Base-by-base conservation (phyloP, 2,888 invertebrate species). In the Papilio demoleus region DNA sequence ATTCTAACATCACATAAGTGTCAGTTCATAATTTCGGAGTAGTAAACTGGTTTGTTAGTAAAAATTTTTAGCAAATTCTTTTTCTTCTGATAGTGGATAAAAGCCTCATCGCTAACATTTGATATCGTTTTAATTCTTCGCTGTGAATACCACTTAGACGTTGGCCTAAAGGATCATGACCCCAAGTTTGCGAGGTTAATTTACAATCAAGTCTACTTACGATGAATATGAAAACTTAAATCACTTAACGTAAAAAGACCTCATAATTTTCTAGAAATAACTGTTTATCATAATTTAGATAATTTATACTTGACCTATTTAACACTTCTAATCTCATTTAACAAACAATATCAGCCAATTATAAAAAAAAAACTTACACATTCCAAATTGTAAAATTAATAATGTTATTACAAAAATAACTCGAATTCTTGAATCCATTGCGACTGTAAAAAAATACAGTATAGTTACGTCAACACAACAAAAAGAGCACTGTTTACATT, bases 271-370 rank as follows among this genome's bases (percentile, higher is more conserved):
- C 4, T 27, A 42, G n/a, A 61, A n/a, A 61, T 40, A 60, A 8
- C 34, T 34, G 11, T 34, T 34, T 34, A 38, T 61, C 40, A 42
- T 9, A 42, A 36, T 50, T 31, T 1, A 31, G 64, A 68, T 69
- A 53, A 53, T 34, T 14, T 22, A 42, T 50, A 47, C 61, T 69
- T 69, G 65, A 69, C 65, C 65, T 56, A n/a, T 69, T 12, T 31
- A 19, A 47, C 64, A 60, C 40, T 24, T 61, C 69, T 62, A 69
- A 69, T 65, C 69, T 65, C 14, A 31, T 12, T 42, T 56, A 11
- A 61, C 53, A 24, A 50, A 27, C 27, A 50, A 60, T 38, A 63
- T 27, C 50, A 12, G n/a, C 31, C 50, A n/a, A n/a, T n/a, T n/a
- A n/a, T 50, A n/a, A n/a, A 31, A 22, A 12, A 19, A 27, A 56